Conservation (phyloP, 2,113 vertebrate species). For the Benitochromis conjunctus region DNA sequence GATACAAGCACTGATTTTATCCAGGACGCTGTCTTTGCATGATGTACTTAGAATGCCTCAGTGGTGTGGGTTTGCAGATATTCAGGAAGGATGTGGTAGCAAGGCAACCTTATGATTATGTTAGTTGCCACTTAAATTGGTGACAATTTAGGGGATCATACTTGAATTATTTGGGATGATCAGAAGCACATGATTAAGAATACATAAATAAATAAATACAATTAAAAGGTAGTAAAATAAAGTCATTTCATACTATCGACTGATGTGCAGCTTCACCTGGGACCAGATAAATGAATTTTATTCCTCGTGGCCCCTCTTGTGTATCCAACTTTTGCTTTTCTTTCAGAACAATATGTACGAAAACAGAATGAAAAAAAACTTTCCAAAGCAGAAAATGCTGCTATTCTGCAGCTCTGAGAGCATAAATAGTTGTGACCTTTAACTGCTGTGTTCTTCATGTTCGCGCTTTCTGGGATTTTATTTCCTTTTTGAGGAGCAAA, state of each 20-base stretch:
- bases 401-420: background rate
- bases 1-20: background rate
- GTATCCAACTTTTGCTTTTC: background rate
- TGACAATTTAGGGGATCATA: background rate
- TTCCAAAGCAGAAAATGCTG: background rate
- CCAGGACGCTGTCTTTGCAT: background rate
- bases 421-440: background rate
- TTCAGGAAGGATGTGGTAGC: accelerated
- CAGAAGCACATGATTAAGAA: background rate
- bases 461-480: background rate
- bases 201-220: background rate
- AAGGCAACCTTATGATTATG: background rate
- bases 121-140: background rate
- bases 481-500: background rate
- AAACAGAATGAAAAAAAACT: background rate
- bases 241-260: background rate
- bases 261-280: background rate
- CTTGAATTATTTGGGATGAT: background rate
- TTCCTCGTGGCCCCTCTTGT: background rate
- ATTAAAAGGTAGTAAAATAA: background rate
- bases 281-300: background rate
- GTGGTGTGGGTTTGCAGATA: background rate
- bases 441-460: background rate
- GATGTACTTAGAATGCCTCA: background rate
- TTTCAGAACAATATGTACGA: background rate